Percentiles rank a stretch among this genome's conserved stretches.
These are phyloP conservation scores for Terrapene triunguis DNA, from an alignment of 2,113 vertebrate species.

Conservation along the genomic window DNA sequence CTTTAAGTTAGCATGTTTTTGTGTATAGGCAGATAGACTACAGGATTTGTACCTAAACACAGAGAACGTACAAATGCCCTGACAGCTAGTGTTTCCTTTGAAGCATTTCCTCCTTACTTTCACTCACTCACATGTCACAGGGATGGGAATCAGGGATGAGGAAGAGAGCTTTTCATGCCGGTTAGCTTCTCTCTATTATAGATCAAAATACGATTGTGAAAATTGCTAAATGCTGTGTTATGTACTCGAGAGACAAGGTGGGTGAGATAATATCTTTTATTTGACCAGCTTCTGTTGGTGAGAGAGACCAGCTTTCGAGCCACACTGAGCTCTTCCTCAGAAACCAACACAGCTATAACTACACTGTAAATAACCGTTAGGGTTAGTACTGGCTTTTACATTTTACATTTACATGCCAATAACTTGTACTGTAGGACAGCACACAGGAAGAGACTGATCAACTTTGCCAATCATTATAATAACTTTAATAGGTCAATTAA, in stretches of 20 bases:
- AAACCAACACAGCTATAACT: neutral
- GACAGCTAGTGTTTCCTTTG: slow-evolving; percentile 55
- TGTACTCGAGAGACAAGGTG: neutral
- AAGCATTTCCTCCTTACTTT: slow-evolving; percentile 62
- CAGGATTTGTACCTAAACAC: slow-evolving; percentile 57
- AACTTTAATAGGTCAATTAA: slow-evolving; percentile 15
- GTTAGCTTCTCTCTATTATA: neutral
- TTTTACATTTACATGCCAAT: neutral
- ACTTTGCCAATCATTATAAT: neutral
- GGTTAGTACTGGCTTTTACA: neutral
- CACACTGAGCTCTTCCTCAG: neutral
- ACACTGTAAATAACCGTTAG: neutral
- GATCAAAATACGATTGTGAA: neutral
- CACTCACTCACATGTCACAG: neutral
- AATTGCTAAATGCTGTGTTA: neutral
- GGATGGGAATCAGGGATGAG: neutral
- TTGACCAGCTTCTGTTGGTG: neutral
- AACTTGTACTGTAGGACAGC: neutral
- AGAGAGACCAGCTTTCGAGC: neutral
- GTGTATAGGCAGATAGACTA: slow-evolving; percentile 60
- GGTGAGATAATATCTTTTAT: no score
- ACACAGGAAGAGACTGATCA: slow-evolving; percentile 19
- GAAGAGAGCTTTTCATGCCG: neutral
- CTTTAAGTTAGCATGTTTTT: slow-evolving; percentile 72
- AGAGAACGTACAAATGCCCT: slow-evolving; percentile 38